phyloP scores from a whole-genome alignment of 2,797 vertebrate species.

The Bradypodion ventrale region DNA sequence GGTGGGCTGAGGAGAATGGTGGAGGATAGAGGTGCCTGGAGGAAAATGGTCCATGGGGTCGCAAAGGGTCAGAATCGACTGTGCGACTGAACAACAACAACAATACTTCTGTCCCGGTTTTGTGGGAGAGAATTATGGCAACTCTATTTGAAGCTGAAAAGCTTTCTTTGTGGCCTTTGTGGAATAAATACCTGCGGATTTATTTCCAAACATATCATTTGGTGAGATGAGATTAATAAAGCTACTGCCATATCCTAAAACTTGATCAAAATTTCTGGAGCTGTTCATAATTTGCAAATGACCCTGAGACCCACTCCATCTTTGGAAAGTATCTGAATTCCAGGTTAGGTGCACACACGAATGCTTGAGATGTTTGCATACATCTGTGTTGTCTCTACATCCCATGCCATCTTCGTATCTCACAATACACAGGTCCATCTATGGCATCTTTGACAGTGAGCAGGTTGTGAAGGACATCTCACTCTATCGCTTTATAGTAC shows the following conservation, averaged over 20 bases:
- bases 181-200: background rate
- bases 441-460: slow-evolving; percentile 74
- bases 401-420: background rate
- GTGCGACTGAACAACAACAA: no score
- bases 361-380: background rate
- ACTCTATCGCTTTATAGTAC: slow-evolving; percentile 85
- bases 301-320: background rate
- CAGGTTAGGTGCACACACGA: background rate
- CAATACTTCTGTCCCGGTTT: no score
- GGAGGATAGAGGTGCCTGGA: no score
- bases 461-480: slow-evolving; percentile 83
- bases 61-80: no score
- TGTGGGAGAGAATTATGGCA: no score
- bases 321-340: background rate
- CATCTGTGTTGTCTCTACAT: background rate
- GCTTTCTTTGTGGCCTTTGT: no score
- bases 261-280: background rate
- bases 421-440: slow-evolving; percentile 83
- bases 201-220: background rate
- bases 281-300: background rate
- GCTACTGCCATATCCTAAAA: background rate
- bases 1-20: no score
- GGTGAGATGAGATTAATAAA: background rate
- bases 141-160: no score
- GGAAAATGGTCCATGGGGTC: no score